Percentiles rank a stretch among this genome's conserved stretches.
phyloP scores from a whole-genome alignment of 2,888 invertebrate species.

The Drosophila anomalipes region DNA sequence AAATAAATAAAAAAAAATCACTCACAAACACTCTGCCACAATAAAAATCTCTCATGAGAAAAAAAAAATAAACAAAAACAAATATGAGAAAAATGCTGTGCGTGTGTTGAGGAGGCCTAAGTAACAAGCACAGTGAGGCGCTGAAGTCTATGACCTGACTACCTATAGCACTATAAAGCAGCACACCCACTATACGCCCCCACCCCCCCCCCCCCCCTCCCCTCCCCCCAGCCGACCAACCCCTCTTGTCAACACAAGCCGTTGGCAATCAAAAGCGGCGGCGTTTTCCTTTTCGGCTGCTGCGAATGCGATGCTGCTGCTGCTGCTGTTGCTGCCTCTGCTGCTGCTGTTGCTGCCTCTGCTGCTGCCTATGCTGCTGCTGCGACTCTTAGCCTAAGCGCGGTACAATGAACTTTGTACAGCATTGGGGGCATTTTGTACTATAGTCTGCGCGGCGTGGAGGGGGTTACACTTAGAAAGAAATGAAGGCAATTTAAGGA shows the following conservation, averaged over 20 bases:
- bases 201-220: no score
- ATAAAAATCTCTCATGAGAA: constrained; percentile 45
- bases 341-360: constrained; percentile 7
- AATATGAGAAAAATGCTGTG: constrained; percentile 57
- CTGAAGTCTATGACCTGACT: constrained; percentile 57
- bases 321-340: background rate
- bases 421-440: constrained; percentile 42
- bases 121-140: constrained; percentile 32
- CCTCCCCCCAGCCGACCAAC: background rate
- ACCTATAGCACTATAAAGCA: constrained; percentile 51
- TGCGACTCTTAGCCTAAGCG: constrained; percentile 74
- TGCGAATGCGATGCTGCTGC: constrained; percentile 15
- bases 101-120: constrained; percentile 50
- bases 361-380: constrained; percentile 36
- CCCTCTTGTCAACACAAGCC: constrained; percentile 2
- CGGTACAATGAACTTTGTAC: constrained; percentile 74
- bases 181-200: constrained; percentile 4
- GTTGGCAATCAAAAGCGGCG: constrained; percentile 76
- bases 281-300: constrained; percentile 72
- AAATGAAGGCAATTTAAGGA: background rate
- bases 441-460: background rate
- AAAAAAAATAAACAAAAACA: constrained; percentile 37
- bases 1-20: background rate
- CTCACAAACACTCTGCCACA: constrained; percentile 24
- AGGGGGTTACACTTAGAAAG: background rate